Conservation (phyloP, 1,140 invertebrate genomes). For the Coboldia fuscipes region DNA sequence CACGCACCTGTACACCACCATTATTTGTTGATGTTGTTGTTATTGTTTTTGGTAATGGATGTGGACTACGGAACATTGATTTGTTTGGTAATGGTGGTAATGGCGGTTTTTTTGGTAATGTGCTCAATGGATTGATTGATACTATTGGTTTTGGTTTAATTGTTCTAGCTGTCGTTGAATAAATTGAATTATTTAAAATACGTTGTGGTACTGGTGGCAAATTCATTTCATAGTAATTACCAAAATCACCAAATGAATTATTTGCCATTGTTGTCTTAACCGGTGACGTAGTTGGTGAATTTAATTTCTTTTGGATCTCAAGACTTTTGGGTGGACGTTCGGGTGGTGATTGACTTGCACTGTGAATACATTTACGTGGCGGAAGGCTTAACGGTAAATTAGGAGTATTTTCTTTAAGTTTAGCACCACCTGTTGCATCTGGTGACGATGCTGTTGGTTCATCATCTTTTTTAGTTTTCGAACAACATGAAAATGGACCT, state of each 20-base stretch:
- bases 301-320: constrained; percentile 8
- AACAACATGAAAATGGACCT: constrained; percentile 40
- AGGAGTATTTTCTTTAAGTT: constrained; percentile 18
- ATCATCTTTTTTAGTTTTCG: constrained; percentile 26
- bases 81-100: constrained; percentile 41
- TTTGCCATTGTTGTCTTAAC: too few relatives aligned
- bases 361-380: constrained; percentile 28
- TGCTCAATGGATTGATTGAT: background rate
- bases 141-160: constrained; percentile 15
- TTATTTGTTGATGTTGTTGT: constrained; percentile 10
- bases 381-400: constrained; percentile 28
- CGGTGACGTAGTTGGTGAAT: constrained; percentile 23
- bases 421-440: constrained; percentile 18
- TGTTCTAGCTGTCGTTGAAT: constrained; percentile 27
- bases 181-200: constrained; percentile 21
- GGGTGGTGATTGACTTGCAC: constrained; percentile 21
- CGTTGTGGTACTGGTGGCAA: constrained; percentile 17
- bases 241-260: constrained; percentile 24
- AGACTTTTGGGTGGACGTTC: constrained; percentile 37
- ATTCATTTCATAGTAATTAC: background rate
- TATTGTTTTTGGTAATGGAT: constrained; percentile 20
- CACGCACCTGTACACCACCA: constrained; percentile 14
- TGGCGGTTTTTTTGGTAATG: constrained; percentile 40
- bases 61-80: constrained; percentile 24
- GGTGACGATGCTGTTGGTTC: constrained; percentile 1